Percentiles rank a stretch among this genome's conserved stretches.
Evolutionary conservation across 2,797 vertebrate genomes (phyloP).

Genomic region (Hydrophis major): DNA sequence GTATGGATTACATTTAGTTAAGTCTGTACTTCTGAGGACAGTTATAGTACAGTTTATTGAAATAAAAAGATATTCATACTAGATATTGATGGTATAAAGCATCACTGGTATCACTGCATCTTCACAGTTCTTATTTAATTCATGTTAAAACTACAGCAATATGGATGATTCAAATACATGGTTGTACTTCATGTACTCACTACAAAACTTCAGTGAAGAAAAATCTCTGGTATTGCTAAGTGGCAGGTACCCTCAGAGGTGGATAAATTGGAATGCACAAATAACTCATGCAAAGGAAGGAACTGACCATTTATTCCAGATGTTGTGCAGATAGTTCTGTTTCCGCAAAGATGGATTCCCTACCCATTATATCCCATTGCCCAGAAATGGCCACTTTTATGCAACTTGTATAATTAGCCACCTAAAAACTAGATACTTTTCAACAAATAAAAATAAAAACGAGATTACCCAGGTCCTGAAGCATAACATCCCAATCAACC

Average conservation of each 20-base stretch:
- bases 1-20: not conserved
- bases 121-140: not conserved
- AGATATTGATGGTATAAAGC: not conserved
- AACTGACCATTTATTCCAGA: not conserved
- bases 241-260: not conserved
- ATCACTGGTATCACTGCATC: not conserved
- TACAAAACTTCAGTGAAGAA: not conserved
- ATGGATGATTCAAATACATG: not conserved
- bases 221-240: not conserved
- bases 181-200: not conserved
- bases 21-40: not conserved
- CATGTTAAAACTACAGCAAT: not conserved
- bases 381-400: not conserved
- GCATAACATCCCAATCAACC: not conserved
- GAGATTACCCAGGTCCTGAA: not conserved
- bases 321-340: not conserved
- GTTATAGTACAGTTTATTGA: not conserved
- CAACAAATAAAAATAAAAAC: conserved; percentile 1
- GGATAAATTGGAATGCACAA: not conserved
- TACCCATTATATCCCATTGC: not conserved
- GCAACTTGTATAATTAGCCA: not conserved
- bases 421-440: not conserved
- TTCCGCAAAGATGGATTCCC: not conserved
- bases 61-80: not conserved
- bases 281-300: not conserved